Evolutionary conservation across 2,797 vertebrate species (phyloP).

Genomic region (Nasua narica): DNA sequence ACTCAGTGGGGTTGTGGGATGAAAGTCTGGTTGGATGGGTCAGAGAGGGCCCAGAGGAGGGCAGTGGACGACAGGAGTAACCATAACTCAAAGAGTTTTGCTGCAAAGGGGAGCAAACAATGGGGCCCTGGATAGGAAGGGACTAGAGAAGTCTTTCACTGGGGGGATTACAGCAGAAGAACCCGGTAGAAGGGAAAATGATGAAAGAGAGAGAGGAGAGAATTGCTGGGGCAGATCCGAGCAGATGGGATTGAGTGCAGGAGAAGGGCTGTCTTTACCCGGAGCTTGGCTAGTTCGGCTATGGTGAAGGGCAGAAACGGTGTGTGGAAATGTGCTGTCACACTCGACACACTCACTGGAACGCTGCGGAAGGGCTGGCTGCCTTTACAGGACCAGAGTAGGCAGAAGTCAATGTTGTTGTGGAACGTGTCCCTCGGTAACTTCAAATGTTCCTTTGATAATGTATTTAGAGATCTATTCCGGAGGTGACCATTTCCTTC

Average conservation of each 20-base stretch:
- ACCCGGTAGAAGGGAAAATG: neutral
- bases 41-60: neutral
- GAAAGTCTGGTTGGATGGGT: neutral
- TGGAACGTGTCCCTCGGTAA: neutral
- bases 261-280: neutral
- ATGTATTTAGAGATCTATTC: neutral
- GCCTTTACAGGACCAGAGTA: neutral
- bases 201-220: neutral
- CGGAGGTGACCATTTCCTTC: neutral
- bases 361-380: neutral
- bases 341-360: neutral
- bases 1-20: neutral
- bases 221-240: neutral
- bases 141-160: neutral
- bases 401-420: neutral
- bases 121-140: neutral
- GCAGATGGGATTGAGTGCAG: neutral
- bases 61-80: neutral
- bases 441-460: neutral
- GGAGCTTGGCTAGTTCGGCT: neutral
- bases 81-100: neutral
- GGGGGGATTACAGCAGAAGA: neutral
- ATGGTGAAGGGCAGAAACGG: neutral
- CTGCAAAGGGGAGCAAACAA: neutral
- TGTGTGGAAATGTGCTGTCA: neutral